Evolutionary conservation across 2,888 invertebrate species (phyloP).

Genomic region (Isotomurus palustris): DNA sequence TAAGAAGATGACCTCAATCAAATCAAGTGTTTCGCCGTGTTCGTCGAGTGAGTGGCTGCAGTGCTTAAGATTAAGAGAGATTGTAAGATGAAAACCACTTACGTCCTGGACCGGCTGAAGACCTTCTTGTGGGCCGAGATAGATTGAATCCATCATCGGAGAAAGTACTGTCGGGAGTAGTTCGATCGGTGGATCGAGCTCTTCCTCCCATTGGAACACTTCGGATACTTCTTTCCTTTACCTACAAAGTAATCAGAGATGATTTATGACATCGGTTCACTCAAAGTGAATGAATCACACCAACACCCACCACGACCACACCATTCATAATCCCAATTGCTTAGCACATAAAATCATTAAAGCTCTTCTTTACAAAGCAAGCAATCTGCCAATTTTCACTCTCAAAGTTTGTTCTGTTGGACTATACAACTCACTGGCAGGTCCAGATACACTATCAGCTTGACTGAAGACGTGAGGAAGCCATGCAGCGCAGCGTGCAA

Average conservation of each 20-base stretch:
- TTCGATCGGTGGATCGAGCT: slow-evolving; percentile 61
- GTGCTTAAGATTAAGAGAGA: too few species aligned
- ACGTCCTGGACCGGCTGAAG: slow-evolving; percentile 42
- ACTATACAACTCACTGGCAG: too few species aligned
- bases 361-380: too few species aligned
- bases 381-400: too few species aligned
- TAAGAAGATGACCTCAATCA: neutral
- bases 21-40: neutral
- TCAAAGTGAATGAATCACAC: neutral
- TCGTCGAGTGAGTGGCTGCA: neutral
- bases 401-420: too few species aligned
- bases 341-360: too few species aligned
- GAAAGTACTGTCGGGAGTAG: slow-evolving; percentile 79
- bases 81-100: slow-evolving; percentile 18
- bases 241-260: slow-evolving; percentile 58
- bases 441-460: too few species aligned
- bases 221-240: slow-evolving; percentile 84
- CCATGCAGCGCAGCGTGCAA: too few species aligned
- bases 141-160: slow-evolving; percentile 78
- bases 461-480: too few species aligned
- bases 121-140: slow-evolving; percentile 53
- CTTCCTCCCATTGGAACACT: slow-evolving; percentile 79
- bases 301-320: slow-evolving; percentile 3
- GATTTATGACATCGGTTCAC: neutral
- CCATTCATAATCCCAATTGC: too few species aligned